These are phyloP conservation scores for Istiophorus platypterus DNA, from an alignment of 2,113 vertebrate species.

Conservation along the genomic window DNA sequence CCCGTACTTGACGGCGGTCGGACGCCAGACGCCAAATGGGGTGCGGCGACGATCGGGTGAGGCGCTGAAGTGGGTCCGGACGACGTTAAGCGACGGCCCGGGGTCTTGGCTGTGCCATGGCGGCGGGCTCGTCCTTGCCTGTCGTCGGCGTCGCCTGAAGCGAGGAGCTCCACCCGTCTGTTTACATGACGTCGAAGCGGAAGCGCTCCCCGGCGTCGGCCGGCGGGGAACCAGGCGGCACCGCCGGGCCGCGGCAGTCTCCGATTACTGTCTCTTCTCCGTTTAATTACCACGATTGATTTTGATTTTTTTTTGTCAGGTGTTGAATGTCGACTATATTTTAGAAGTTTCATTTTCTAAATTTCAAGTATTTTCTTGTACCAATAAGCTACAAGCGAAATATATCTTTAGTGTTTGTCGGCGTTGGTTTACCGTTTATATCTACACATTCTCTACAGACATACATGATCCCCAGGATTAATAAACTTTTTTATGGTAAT, in stretches of 20 bases:
- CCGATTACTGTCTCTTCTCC: no score
- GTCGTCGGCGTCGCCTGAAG: conserved; percentile 3
- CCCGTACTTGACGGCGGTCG: not conserved
- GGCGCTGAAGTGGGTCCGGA: no score
- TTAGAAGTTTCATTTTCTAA: not conserved
- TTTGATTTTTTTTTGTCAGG: no score
- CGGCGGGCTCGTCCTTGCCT: not conserved
- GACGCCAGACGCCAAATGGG: rapidly evolving
- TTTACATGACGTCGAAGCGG: conserved; percentile 61
- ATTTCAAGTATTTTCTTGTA: not conserved
- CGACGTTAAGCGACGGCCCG: not conserved
- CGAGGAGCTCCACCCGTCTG: conserved; percentile 55
- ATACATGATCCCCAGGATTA: not conserved
- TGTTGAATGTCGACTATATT: not conserved
- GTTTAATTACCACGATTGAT: no score
- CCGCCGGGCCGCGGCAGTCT: not conserved
- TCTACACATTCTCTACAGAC: no score
- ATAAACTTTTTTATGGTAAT: no score
- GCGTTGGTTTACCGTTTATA: not conserved
- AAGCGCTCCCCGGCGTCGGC: conserved; percentile 35
- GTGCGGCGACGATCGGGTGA: no score
- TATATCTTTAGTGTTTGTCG: not conserved
- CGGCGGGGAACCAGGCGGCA: not conserved
- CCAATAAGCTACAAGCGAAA: not conserved
- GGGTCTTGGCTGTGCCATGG: conserved; percentile 1